Base-by-base conservation (phyloP, 92 coral and sea anemone genomes). In the Bergia sp. region DNA sequence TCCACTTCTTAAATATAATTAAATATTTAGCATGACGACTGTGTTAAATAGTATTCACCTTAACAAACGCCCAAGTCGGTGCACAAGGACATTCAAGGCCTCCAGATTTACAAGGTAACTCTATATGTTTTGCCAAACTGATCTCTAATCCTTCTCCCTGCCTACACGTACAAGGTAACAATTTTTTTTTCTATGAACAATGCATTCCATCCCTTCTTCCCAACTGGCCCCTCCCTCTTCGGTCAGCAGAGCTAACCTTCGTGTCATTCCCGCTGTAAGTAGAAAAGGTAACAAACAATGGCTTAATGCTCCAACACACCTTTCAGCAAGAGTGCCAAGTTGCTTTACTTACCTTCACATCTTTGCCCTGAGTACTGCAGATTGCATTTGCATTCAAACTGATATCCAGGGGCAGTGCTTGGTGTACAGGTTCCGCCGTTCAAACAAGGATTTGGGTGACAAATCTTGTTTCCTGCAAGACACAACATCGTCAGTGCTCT, bases 391-490 rank as follows among this genome's bases (percentile, higher is more conserved):
- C 98, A 95, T 81, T 95, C 93, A 37, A 77, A 77, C 57, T 86
- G 88, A 16, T 86, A 47, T 57, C 90, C 92, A 43, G 69, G 43
- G 47, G 90, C 95, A 29, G 81, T 38, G 16, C 67, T 89, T 18
- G 58, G 66, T 12, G 55, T 72, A 77, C 99, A 96, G 0, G 88
- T 82, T 0, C 96, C 99, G 2, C 90, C 96, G 73, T 95, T 96
- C 73, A 92, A 90, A 74, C 99, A 96, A 38, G 99, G 99, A 71
- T 95, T 96, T 1, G 99, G 99, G 76, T 94, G 96, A 75, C 96
- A 94, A 20, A 61, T 81, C 43, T 79, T 90, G 8, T 49, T 91
- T 55, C 69, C 81, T 53, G 66, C 43, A 79, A 12, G 41, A 79
- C 20, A 49, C 11, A 79, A 5, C 11, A 1, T 49, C 23, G 9